Evolutionary conservation across 2,797 vertebrate species (phyloP), one percentile per base, ranked within the genome.

Genomic region (Rhinoraja longicauda): DNA sequence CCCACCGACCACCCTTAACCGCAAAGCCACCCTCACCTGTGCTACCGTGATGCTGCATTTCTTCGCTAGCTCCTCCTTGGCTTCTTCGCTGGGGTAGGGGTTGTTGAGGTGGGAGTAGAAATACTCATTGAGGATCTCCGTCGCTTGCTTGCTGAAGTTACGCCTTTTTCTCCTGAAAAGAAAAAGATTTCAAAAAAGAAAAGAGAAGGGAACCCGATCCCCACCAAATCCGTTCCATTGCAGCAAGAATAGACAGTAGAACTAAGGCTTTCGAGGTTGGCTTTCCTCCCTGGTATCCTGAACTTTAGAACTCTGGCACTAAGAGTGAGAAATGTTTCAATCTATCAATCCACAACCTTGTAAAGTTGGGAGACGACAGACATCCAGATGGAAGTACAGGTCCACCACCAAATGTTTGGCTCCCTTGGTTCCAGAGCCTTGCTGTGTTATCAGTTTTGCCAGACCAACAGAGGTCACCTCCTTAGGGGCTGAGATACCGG

Each of bases 61-160:
- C 97, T 99, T 99, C 96, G 98, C 99, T 96, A 99, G 96, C 95
- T 99, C 99, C 95, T 99, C 99, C 97, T 99, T 99, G 95, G 99
- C 99, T 96, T 99, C 99, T 96, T 99, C 99, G 93, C 99, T 99
- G 95, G 99, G 99, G 94, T 99, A 99, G 12, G 99, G 99, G 97
- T 99, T 99, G 97, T 98, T 99, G 96, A 99, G 98, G 96, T 99
- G 99, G 17, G 99, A 99, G 97, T 99, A 99, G 96, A 99, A 99
- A 96, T 99, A 99, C 95, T 99, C 99, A 82, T 99, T 99, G 97
- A 99, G 97, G 96, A 99, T 99, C 96, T 99, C 99, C 6, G 99
- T 99, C 0, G 99, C 98, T 95, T 99, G 99, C 95, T 99, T 99
- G 97, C 99, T 99, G 97, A 99, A 99, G 96, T 99, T 99, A 96